Evolutionary conservation across 2,113 vertebrate genomes (phyloP).

Genomic region (Phyllostomus discolor): DNA sequence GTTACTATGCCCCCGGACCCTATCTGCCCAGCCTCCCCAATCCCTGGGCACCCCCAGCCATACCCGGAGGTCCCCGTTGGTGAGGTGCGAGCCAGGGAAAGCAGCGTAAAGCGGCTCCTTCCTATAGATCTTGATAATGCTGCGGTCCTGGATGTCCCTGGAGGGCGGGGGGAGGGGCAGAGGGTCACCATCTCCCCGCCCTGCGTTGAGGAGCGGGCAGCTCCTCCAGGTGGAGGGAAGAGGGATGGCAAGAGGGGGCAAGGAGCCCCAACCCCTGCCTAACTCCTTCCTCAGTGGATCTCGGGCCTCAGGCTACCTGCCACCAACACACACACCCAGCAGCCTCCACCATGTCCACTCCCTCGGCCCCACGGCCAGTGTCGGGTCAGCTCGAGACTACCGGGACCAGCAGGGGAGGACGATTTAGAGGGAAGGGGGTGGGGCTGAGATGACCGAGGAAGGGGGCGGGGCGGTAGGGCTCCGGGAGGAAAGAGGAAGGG

Average conservation of each 20-base stretch:
- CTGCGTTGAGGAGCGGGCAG: not conserved
- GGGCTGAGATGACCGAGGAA: not conserved
- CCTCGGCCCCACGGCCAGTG: not conserved
- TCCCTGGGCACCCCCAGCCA: slow-evolving; percentile 54
- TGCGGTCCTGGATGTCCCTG: slow-evolving; percentile 97
- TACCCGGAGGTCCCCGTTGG: slow-evolving; percentile 97
- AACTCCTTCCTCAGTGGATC: not conserved
- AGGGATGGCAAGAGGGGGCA: not conserved
- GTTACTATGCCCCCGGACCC: not conserved
- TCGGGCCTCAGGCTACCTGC: not conserved
- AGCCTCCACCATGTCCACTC: not conserved
- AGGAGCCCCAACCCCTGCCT: not conserved
- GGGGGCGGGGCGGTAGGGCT: not conserved
- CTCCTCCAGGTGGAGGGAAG: not conserved
- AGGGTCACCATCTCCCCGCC: not conserved
- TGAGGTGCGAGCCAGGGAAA: slow-evolving; percentile 93
- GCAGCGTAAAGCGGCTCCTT: slow-evolving; percentile 97
- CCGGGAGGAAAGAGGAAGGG: not conserved
- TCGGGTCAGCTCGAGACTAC: not conserved
- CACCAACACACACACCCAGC: not conserved
- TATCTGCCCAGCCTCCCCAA: not conserved
- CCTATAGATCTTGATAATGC: slow-evolving; percentile 98
- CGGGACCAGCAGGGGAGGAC: not conserved
- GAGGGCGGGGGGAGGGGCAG: not conserved
- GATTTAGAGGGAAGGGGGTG: not conserved